These are phyloP conservation scores for Coremacera marginata DNA, from an alignment of 2,888 invertebrate species.

Conservation along the genomic window DNA sequence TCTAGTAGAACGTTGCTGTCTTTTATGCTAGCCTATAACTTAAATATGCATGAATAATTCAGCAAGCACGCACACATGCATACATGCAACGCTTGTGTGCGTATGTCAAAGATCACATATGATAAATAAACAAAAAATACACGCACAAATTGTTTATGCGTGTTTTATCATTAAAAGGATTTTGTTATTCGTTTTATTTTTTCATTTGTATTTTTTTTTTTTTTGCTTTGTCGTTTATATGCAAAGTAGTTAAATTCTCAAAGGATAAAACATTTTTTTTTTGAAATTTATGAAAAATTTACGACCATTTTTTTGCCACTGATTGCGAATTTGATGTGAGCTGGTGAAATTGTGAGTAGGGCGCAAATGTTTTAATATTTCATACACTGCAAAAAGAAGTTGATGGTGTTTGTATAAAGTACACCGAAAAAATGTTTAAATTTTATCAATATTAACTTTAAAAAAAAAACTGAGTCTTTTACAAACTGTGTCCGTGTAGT, in stretches of 20 bases:
- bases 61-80: conserved; percentile 44
- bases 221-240: conserved; percentile 2
- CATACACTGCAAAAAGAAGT: no score
- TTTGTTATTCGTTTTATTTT: conserved; percentile 21
- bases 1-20: no score
- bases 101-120: conserved; percentile 12
- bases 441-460: no score
- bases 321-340: no score
- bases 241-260: conserved; percentile 8
- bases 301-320: no score
- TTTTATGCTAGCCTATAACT: background rate
- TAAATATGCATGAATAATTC: conserved; percentile 45
- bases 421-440: no score
- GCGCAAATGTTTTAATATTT: no score
- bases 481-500: no score
- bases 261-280: conserved; percentile 1
- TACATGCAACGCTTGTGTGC: conserved; percentile 19
- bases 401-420: no score
- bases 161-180: conserved; percentile 53
- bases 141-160: conserved; percentile 52
- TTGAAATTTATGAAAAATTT: conserved; percentile 15
- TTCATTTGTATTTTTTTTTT: background rate
- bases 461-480: no score
- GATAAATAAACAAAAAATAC: background rate
- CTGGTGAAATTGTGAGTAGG: no score